Evolutionary conservation across 2,113 vertebrate species (phyloP), one percentile per base, ranked within the genome.

Genomic region (Oryzias celebensis): DNA sequence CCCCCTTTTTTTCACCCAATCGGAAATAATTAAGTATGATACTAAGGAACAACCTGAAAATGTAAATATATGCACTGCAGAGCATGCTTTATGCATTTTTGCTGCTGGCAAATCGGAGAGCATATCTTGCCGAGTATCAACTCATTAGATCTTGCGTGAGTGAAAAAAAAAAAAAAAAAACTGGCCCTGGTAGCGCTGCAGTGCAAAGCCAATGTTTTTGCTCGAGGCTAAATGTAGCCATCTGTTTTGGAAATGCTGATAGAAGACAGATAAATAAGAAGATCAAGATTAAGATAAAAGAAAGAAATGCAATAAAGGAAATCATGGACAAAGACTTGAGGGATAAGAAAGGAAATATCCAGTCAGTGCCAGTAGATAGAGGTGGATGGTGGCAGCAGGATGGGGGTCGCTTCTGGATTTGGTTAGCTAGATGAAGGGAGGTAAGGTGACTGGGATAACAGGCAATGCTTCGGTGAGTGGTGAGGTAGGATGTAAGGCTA

Each of bases 201-300:
- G 88, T 86, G 85, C 82, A 83, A 78, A 84, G 88, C 79, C 87
- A 84, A 75, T 85, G 85, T 88, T 87, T 84, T 78, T 69, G 88
- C 88, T 78, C 63, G n/a, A 14, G 87, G 88, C 85, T 73, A 71
- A 73, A 48, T 87, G 85, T 86, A 87, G 79, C 88, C 88, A 90
- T 90, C 87, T 88, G 88, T 87, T 90, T 86, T 81, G 56, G 77
- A 69, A 84, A 82, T 85, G 88, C 81, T 85, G 74, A 71, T 73
- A 72, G 67, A 80, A 71, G 72, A 84, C 52, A 82, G 84, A 86
- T 86, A 84, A 73, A 85, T 85, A 53, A 22, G 65, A 76, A 87
- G 85, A 87, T 86, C 36, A 65, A 78, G 77, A 86, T 77, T 68
- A 74, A 83, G 85, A 88, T 86, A 78, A 65, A 52, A 62, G 57